Evolutionary conservation across 2,113 vertebrate genomes (phyloP), one percentile per base, ranked within the genome.

Genomic region (Hucho hucho): DNA sequence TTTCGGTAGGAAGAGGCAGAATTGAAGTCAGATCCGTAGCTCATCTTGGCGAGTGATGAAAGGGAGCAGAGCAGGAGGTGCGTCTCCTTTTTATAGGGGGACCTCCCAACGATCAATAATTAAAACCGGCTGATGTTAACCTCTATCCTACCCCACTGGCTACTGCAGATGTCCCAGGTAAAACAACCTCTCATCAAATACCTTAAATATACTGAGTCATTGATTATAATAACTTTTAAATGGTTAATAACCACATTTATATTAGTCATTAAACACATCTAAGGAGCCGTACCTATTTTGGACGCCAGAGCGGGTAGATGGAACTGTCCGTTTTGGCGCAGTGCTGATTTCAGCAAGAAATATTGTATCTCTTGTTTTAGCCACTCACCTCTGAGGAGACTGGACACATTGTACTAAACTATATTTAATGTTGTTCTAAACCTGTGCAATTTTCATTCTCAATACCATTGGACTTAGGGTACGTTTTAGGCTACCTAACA

Each of bases 1-100:
- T 95, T 96, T 85, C 96, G 80, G 91, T 97, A 97, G 74, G 94
- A 94, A 65, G 95, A 95, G 81, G 94, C 83, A 80, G 94, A 88
- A 83, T 92, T 94, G 79, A 89, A 86, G n/a, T 97, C 95, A 2
- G 95, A 90, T 84, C 93, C 90, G 93, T 94, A 95, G 86, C 92
- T 96, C 96, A 96, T 96, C 88, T 83, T 95, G 87, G 82, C 83
- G 84, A 46, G 83, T 58, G 49, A 59, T 73, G 76, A 76, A 89
- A 84, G 76, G 74, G 89, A 83, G 88, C 73, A 69, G 85, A 86
- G 79, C 70, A 28, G 69, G 66, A 75, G 79, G 84, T 76, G 89
- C 88, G 86, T 63, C 82, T 74, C 83, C 80, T 84, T 90, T 92
- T 79, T 93, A 93, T 90, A 93, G 68, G 68, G 76, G 85, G 88